Conservation (phyloP, 2,113 vertebrate species). For the Bagarius yarrelli region DNA sequence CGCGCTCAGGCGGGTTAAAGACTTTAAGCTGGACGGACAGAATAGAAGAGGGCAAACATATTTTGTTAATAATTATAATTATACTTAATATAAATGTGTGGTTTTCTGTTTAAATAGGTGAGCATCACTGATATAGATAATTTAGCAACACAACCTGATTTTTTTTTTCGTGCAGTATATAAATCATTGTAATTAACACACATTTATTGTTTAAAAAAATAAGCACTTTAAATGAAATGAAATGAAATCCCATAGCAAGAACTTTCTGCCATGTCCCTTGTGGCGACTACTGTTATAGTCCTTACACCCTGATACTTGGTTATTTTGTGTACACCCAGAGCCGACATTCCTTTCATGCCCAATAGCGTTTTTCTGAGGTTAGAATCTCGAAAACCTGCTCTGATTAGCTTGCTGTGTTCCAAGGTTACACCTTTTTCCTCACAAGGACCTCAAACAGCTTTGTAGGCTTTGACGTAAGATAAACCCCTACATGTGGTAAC, state of each 20-base stretch:
- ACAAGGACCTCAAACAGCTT: no score
- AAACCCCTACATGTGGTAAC: neutral
- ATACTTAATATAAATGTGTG: no score
- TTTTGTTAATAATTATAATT: no score
- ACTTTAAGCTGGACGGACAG: conserved; percentile 45
- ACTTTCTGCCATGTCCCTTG: neutral
- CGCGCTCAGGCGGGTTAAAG: conserved; percentile 34
- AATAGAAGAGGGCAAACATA: neutral
- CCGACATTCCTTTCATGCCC: neutral
- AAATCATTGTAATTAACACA: neutral
- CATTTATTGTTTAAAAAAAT: neutral
- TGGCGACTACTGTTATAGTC: neutral
- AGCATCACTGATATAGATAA: no score
- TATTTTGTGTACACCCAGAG: neutral
- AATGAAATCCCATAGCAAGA: neutral
- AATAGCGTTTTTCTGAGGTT: neutral
- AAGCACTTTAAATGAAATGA: neutral
- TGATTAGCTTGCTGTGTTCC: neutral
- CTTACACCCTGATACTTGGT: neutral
- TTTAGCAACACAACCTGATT: no score
- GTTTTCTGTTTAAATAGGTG: no score
- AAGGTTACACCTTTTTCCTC: neutral
- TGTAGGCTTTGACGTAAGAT: neutral
- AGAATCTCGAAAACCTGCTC: neutral
- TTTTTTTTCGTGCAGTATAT: neutral